Evolutionary conservation across 2,888 invertebrate species (phyloP).

Genomic region (Philereme vetulata): DNA sequence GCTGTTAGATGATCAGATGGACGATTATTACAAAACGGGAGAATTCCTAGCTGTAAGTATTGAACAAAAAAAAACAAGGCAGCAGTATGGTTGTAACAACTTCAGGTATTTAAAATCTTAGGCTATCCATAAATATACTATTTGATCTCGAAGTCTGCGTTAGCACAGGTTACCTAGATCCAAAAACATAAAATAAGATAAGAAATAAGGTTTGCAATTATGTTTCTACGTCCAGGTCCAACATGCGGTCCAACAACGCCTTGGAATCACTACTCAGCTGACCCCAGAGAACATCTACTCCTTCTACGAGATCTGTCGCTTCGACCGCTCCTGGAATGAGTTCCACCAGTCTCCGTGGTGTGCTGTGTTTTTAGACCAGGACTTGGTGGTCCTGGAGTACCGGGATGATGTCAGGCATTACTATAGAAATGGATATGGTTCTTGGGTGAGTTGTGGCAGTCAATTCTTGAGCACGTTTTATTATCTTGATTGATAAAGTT

Average conservation of each 20-base stretch:
- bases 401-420: slow-evolving; percentile 89
- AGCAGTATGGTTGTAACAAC: no score
- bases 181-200: no score
- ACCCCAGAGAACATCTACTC: slow-evolving; percentile 76
- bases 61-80: no score
- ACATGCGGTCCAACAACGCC: slow-evolving; percentile 73
- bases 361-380: slow-evolving; percentile 86
- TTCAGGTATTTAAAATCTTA: no score
- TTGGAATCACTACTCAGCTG: slow-evolving; percentile 71
- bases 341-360: slow-evolving; percentile 88
- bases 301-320: slow-evolving; percentile 91
- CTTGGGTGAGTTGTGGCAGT: slow-evolving; percentile 54
- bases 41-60: slow-evolving; percentile 56
- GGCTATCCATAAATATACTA: no score
- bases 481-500: no score
- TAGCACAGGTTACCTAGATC: no score
- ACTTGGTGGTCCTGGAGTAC: slow-evolving; percentile 89
- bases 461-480: neutral
- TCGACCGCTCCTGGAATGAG: slow-evolving; percentile 86
- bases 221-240: slow-evolving; percentile 53
- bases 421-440: slow-evolving; percentile 81
- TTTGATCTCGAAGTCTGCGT: no score
- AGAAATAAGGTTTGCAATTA: no score
- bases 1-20: slow-evolving; percentile 48
- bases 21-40: slow-evolving; percentile 48